Base-by-base conservation (phyloP, 2,113 vertebrate genomes). In the Litocranius walleri region DNA sequence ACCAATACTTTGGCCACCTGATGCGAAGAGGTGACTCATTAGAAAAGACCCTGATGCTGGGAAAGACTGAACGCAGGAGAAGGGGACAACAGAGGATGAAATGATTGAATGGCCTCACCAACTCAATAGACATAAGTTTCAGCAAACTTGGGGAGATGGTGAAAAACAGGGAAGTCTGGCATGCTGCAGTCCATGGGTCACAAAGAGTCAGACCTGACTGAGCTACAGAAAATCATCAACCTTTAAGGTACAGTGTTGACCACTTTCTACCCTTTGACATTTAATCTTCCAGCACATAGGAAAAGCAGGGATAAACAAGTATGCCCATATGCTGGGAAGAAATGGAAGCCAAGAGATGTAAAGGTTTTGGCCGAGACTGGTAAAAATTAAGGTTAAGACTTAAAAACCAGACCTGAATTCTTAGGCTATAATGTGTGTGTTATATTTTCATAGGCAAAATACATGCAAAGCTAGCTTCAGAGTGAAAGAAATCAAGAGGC, bases 401-500 rank as follows among this genome's bases (percentile, higher is more conserved):
- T 90, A 40, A 59, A 59, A 86, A 30, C 29, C 19, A 90, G 71
- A 57, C 17, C 36, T 71, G 48, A 84, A 64, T 48, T 30, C 27
- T 5, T n/a, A 78, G 27, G 36, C 45, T 90, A 11, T 29, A 48
- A 12, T 87, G 17, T 61, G 52, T 90, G 6, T 83, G 19, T 64
- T 77, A 43, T 19, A 81, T 84, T 97, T 93, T 43, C 91, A n/a
- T 71, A 57, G 43, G 89, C 57, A 74, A 78, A 81, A 56, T 83
- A 91, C 36, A 91, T 93, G 61, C 17, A 33, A 92, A 91, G 4
- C 12, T 25, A 56, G 36, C 48, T 74, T 93, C 61, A 40, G 36
- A 88, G 17, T 84, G 27, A 94, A 93, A 84, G 25, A 86, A 84
- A 94, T 50, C 45, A 61, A 50, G 50, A 67, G 45, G 15, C 33